phyloP scores from a whole-genome alignment of 2,888 invertebrate genomes.

The Eupeodes latifasciatus region DNA sequence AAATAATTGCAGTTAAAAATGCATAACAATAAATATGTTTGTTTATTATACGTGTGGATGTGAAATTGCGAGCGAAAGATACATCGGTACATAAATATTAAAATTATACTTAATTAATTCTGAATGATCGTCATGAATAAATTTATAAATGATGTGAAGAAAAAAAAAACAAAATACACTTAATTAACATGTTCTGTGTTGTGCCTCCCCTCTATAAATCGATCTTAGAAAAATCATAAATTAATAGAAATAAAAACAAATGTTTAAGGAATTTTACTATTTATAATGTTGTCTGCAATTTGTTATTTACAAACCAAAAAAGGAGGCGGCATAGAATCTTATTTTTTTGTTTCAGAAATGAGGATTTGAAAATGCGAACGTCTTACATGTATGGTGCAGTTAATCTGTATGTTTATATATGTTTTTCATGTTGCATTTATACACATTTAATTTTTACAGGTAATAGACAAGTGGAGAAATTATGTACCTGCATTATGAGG shows the following conservation, averaged over 20 bases:
- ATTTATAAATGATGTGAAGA: conserved; percentile 11
- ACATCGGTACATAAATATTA: conserved; percentile 29
- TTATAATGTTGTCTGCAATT: conserved; percentile 45
- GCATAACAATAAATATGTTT: conserved; percentile 26
- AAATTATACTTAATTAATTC: conserved; percentile 13
- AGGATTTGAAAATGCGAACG: not conserved
- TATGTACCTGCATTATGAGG: not conserved
- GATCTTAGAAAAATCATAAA: conserved; percentile 49
- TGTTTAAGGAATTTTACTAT: conserved; percentile 65
- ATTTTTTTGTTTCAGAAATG: not conserved
- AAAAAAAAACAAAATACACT: conserved; percentile 18
- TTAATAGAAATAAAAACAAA: conserved; percentile 63
- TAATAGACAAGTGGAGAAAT: not conserved
- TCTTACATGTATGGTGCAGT: conserved; percentile 28
- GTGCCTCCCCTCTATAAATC: conserved; percentile 32
- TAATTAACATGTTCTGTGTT: conserved; percentile 47
- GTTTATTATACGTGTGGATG: conserved; percentile 41
- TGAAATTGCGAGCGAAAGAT: conserved; percentile 39
- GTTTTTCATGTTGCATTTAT: conserved; percentile 7
- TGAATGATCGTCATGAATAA: conserved; percentile 54
- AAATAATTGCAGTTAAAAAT: conserved; percentile 20
- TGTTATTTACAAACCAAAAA: conserved; percentile 33
- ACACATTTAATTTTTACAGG: conserved; percentile 5
- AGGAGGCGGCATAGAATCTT: not conserved
- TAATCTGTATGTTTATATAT: conserved; percentile 4